Evolutionary conservation across 2,113 vertebrate genomes (phyloP).

Genomic region (Recurvirostra avosetta): DNA sequence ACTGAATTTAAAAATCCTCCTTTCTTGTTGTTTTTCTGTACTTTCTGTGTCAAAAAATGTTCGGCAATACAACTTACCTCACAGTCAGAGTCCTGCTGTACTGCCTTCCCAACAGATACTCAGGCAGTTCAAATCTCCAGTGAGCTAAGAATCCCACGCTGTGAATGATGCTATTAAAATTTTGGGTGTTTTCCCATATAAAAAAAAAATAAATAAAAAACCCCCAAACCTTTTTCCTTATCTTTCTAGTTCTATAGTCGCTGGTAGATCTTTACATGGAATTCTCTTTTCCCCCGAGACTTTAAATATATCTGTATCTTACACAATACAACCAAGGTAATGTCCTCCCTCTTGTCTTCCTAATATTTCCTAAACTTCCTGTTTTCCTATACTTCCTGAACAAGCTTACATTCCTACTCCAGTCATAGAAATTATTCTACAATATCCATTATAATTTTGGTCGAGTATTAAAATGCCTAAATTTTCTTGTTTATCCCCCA

Average conservation of each 20-base stretch:
- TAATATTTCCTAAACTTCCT: neutral
- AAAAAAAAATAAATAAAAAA: neutral
- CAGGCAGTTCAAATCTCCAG: neutral
- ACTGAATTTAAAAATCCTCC: neutral
- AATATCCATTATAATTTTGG: neutral
- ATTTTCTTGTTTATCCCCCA: neutral
- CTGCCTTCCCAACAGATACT: neutral
- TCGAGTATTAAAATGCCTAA: neutral
- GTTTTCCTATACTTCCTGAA: neutral
- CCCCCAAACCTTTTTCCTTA: neutral
- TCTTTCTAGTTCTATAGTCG: neutral
- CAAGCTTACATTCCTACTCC: neutral
- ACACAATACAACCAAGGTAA: neutral
- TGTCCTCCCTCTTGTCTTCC: neutral
- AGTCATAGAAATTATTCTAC: neutral
- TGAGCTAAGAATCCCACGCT: neutral
- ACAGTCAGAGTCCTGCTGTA: neutral
- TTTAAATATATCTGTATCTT: neutral
- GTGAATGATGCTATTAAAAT: neutral
- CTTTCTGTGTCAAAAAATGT: neutral
- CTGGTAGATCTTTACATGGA: neutral
- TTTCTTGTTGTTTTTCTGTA: neutral
- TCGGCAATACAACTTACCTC: neutral
- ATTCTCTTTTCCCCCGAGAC: neutral
- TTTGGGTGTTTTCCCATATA: rapidly evolving